Evolutionary conservation across 1,140 invertebrate genomes (phyloP).

Genomic region (Coenobita brevimanus): DNA sequence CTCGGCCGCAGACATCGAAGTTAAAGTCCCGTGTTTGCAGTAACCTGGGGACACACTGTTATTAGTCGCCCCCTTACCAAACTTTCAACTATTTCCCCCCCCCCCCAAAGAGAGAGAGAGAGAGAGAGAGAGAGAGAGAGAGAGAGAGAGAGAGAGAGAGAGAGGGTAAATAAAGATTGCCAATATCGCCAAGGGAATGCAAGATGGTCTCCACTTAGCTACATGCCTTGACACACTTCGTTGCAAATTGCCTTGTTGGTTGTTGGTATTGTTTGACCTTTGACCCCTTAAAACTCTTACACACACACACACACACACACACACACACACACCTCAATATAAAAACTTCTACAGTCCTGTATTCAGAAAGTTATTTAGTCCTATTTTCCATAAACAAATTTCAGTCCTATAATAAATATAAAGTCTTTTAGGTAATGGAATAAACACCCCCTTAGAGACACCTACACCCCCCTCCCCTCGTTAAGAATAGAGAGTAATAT

Average conservation of each 20-base stretch:
- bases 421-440: too few species aligned
- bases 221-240: background rate
- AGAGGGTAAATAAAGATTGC: background rate
- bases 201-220: background rate
- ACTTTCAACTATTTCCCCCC: slow-evolving; percentile 59
- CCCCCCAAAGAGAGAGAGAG: slow-evolving; percentile 24
- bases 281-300: too few species aligned
- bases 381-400: too few species aligned
- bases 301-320: too few species aligned
- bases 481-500: too few species aligned
- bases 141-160: background rate
- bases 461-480: background rate
- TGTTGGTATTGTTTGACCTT: too few species aligned
- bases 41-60: slow-evolving; percentile 52
- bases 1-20: slow-evolving; percentile 45
- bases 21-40: slow-evolving; percentile 50
- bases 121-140: background rate
- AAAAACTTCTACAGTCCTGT: too few species aligned
- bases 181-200: too few species aligned
- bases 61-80: slow-evolving; percentile 55
- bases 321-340: too few species aligned
- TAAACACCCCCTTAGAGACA: background rate
- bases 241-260: background rate
- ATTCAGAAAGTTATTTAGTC: too few species aligned
- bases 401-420: too few species aligned